Evolutionary conservation across 2,113 vertebrate species (phyloP).

Genomic region (Triplophysa rosa): DNA sequence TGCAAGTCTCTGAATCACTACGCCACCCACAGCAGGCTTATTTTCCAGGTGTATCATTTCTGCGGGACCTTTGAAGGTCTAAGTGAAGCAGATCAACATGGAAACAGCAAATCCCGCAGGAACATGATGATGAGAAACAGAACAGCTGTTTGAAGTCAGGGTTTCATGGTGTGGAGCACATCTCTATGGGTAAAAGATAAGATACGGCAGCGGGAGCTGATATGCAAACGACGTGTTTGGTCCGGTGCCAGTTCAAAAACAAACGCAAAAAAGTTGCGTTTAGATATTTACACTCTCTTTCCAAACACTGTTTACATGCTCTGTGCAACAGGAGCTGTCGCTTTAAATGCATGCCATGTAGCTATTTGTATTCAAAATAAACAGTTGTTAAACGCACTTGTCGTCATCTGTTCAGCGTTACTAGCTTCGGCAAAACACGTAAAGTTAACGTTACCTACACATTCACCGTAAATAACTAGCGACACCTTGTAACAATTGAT

Average conservation of each 20-base stretch:
- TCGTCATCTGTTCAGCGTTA: no score
- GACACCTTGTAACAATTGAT: no score
- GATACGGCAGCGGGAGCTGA: background rate
- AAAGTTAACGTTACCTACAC: no score
- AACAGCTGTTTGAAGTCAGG: background rate
- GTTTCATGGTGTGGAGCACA: slow-evolving; percentile 4
- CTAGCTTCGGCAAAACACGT: no score
- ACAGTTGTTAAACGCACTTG: no score
- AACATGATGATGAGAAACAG: background rate
- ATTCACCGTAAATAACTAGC: no score
- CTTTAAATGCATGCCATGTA: background rate
- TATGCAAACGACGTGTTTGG: background rate
- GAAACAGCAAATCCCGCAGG: background rate
- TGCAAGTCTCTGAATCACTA: slow-evolving; percentile 7
- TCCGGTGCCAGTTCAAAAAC: background rate
- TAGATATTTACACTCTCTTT: background rate
- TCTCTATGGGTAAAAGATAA: background rate
- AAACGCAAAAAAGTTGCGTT: background rate
- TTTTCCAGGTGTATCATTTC: slow-evolving; percentile 10
- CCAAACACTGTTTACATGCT: background rate
- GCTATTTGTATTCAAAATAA: background rate
- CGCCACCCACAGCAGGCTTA: slow-evolving; percentile 27
- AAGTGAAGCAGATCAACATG: slow-evolving; percentile 16
- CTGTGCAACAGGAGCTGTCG: background rate
- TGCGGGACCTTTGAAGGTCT: slow-evolving; percentile 28